Conservation (phyloP, 2,113 vertebrate species). For the Crotalus helleri region DNA sequence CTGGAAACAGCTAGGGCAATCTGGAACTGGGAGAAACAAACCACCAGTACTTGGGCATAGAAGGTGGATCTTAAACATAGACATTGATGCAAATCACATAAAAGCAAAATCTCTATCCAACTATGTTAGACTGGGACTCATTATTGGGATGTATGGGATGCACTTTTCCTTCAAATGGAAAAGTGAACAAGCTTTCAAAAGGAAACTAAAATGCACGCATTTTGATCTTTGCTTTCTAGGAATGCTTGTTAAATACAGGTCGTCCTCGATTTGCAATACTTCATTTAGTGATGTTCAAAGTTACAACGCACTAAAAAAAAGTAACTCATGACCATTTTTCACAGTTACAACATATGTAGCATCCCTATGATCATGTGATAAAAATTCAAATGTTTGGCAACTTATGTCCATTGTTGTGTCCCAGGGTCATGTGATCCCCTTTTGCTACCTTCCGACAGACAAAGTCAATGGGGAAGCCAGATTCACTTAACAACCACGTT, state of each 20-base stretch:
- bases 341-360: background rate
- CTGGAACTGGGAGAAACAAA: background rate
- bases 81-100: background rate
- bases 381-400: background rate
- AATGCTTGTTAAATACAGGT: background rate
- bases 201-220: background rate
- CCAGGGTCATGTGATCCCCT: background rate
- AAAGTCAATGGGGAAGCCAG: background rate
- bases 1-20: background rate
- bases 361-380: background rate
- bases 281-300: background rate
- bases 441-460: background rate
- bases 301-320: background rate
- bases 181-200: background rate
- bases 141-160: background rate
- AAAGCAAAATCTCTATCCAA: background rate
- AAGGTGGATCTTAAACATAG: background rate
- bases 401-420: background rate
- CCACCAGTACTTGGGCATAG: background rate
- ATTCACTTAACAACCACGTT: background rate
- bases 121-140: background rate
- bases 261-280: background rate
- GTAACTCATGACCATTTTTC: background rate
- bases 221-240: background rate
- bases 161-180: background rate